Evolutionary conservation across 2,888 invertebrate genomes (phyloP), one percentile per base, ranked within the genome.

Genomic region (Anoplius nigerrimus): DNA sequence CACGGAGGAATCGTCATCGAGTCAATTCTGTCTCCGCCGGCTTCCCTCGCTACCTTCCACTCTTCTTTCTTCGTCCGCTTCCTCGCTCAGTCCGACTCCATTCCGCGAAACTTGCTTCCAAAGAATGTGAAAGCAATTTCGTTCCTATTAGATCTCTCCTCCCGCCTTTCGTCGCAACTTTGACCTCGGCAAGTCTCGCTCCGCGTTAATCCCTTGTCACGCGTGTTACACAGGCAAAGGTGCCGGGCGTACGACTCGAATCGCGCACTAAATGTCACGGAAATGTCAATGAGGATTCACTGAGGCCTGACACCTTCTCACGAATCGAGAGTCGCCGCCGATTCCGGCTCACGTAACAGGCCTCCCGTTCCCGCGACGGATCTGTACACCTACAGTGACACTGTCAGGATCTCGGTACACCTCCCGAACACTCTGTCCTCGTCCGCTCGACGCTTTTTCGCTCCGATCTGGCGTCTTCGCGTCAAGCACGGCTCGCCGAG

Each of bases 1-100:
- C 84, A 82, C 82, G 83, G 66, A 66, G 48, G 67, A 72, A 69
- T 72, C 76, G 81, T 82, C 82, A 81, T 80, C 81, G 72, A 69
- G 57, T 66, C 21, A 48, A 45, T 57, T 21, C 51, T 55, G 53
- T 45, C 21, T 62, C 52, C 58, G 34, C 48, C n/a, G 55, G 16
- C 56, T 42, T 22, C 18, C 54, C 48, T 46, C 68, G n/a, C n/a
- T 21, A 53, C 60, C 57, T 63, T 57, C 51, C 64, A n/a, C 11
- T 45, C 42, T 4, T 21, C 58, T 21, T 24, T 54, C 18, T 16
- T 34, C 18, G 6, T 54, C 0, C 21, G 1, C 18, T 48, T 54
- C n/a, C 46, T 53, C 53, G 18, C 22, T 45, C 53, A 11, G 20
- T n/a, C 13, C 53, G 18, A 8, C 34, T 52, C 61, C 53, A n/a